Conservation (phyloP, 2,113 vertebrate species). For the Ictalurus furcatus region DNA sequence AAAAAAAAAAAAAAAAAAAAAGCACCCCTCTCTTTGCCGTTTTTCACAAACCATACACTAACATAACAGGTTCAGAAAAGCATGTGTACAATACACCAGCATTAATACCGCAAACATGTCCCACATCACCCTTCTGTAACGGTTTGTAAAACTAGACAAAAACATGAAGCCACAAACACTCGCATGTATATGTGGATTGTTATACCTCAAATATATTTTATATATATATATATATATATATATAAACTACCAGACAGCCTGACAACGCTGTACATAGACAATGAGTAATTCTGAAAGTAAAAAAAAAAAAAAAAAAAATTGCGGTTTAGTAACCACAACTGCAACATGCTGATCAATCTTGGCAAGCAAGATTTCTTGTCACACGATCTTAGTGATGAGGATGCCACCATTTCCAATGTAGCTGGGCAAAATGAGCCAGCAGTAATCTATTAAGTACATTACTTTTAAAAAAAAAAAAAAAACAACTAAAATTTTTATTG, state of each 20-base stretch:
- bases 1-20: too few species aligned
- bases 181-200: too few species aligned
- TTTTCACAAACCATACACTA: too few species aligned
- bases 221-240: not conserved
- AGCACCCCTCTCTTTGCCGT: too few species aligned
- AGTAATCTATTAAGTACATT: not conserved
- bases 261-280: not conserved
- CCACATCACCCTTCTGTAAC: too few species aligned
- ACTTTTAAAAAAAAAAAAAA: not conserved
- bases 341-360: not conserved
- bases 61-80: too few species aligned
- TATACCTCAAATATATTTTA: not conserved
- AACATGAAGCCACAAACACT: too few species aligned
- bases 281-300: not conserved
- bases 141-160: too few species aligned
- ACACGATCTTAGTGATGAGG: not conserved
- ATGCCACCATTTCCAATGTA: not conserved
- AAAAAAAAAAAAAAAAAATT: not conserved
- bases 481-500: too few species aligned
- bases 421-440: not conserved
- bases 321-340: slow-evolving; percentile 13
- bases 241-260: not conserved
- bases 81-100: too few species aligned
- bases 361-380: not conserved
- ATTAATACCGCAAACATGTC: too few species aligned